A percentile compares a stretch with the other conserved stretches of the same genome.
These are phyloP conservation scores for Atta colombica DNA, from an alignment of 1,140 invertebrate genomes.

Conservation along the genomic window DNA sequence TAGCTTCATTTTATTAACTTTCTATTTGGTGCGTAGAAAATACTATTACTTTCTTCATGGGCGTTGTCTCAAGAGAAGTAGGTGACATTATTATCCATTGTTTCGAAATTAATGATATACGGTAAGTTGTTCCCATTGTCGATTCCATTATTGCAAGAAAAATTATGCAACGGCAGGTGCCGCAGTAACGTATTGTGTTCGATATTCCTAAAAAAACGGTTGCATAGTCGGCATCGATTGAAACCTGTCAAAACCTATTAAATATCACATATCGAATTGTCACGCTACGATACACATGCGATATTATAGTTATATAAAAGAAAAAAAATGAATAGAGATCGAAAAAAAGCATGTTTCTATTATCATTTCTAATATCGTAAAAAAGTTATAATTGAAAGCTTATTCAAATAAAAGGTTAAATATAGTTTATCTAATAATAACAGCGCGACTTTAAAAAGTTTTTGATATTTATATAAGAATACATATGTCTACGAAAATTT, in stretches of 20 bases:
- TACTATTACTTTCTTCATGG: constrained; percentile 27
- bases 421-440: no score
- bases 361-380: neutral
- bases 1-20: constrained; percentile 43
- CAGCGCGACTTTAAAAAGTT: neutral
- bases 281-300: constrained; percentile 14
- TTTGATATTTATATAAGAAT: neutral
- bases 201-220: constrained; percentile 32
- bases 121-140: constrained; percentile 63
- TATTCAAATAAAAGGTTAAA: neutral
- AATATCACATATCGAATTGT: constrained; percentile 12
- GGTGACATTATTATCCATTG: constrained; percentile 51
- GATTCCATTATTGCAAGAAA: constrained; percentile 26
- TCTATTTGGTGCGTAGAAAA: constrained; percentile 4
- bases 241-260: constrained; percentile 35
- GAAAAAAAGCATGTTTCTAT: neutral
- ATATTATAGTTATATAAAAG: constrained; percentile 7
- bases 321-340: neutral
- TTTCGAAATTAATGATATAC: constrained; percentile 49
- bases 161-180: constrained; percentile 48
- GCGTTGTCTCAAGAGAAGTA: constrained; percentile 31
- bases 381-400: constrained; percentile 2
- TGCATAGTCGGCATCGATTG: constrained; percentile 16
- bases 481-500: neutral
- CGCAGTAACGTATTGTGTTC: constrained; percentile 19